Evolutionary conservation across 2,113 vertebrate species (phyloP).

Genomic region (Orthonyx spaldingii): DNA sequence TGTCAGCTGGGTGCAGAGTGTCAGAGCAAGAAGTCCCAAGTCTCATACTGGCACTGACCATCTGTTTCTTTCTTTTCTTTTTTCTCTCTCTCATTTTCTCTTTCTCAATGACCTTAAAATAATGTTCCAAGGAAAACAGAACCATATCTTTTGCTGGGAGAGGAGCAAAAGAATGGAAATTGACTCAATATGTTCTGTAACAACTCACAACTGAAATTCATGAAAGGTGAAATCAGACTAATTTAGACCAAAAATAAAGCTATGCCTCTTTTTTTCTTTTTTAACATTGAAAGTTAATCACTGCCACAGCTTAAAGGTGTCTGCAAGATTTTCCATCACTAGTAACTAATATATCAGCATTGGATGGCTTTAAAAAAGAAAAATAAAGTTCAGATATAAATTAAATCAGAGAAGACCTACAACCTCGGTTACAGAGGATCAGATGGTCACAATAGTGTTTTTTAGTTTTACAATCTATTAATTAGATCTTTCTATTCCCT

Average conservation of each 20-base stretch:
- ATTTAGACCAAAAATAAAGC: slow-evolving; percentile 4
- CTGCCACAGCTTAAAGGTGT: background rate
- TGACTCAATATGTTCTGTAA: background rate
- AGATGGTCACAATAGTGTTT: background rate
- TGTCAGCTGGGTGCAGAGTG: background rate
- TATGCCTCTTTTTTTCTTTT: background rate
- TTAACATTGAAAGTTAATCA: background rate
- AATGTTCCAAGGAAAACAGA: background rate
- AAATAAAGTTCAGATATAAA: background rate
- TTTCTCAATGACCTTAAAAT: background rate
- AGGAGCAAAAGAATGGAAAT: slow-evolving; percentile 15
- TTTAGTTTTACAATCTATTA: slow-evolving; percentile 27
- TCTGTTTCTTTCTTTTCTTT: background rate
- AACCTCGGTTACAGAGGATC: background rate
- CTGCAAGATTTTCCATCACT: background rate
- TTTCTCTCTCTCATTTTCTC: background rate
- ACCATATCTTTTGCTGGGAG: slow-evolving; percentile 3
- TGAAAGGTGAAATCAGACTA: slow-evolving; percentile 3
- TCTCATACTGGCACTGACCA: background rate
- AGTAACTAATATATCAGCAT: background rate
- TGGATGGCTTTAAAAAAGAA: background rate
- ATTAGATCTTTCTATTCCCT: slow-evolving; percentile 39
- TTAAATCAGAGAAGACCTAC: background rate
- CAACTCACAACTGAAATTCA: background rate
- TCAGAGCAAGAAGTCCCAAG: background rate